A percentile compares a stretch with the other conserved stretches of the same genome.
Evolutionary conservation across 2,113 vertebrate genomes (phyloP).

Genomic region (Sceloporus tristichus): DNA sequence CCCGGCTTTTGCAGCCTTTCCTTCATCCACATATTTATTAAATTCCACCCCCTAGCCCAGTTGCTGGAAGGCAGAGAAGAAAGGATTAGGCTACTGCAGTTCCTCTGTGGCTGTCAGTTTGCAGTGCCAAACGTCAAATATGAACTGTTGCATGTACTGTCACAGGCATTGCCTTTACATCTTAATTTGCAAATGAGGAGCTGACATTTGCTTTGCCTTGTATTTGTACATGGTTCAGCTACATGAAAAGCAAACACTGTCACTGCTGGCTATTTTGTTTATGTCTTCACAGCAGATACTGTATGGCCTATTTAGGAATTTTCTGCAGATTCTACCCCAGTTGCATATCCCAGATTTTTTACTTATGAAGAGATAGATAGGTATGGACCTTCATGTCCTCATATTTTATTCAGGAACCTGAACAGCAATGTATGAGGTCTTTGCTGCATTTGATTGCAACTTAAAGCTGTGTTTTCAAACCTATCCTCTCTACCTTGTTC

Average conservation of each 20-base stretch:
- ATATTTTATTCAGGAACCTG: constrained; percentile 83
- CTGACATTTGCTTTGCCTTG: constrained; percentile 81
- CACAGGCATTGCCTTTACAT: constrained; percentile 86
- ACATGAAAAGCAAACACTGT: constrained; percentile 81
- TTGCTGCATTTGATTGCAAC: constrained; percentile 71
- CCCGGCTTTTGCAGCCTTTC: constrained; percentile 71
- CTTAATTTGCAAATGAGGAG: constrained; percentile 94
- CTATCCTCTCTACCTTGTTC: constrained; percentile 63
- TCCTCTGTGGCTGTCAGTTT: constrained; percentile 85
- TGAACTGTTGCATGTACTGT: constrained; percentile 89
- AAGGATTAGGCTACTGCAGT: constrained; percentile 84
- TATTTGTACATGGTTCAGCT: constrained; percentile 76
- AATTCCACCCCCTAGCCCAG: constrained; percentile 77
- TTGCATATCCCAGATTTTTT: constrained; percentile 20
- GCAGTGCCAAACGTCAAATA: constrained; percentile 87
- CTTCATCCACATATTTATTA: constrained; percentile 90
- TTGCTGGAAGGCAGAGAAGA: constrained; percentile 88
- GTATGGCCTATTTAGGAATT: constrained; percentile 78
- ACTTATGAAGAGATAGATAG: constrained; percentile 67
- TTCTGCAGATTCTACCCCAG: constrained; percentile 60
- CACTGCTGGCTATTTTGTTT: constrained; percentile 82
- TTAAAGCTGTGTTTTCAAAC: constrained; percentile 73
- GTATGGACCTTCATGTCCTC: constrained; percentile 73
- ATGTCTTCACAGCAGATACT: constrained; percentile 76
- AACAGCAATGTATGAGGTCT: constrained; percentile 77